Evolutionary conservation across 2,888 invertebrate genomes (phyloP), one percentile per base, ranked within the genome.

Genomic region (Diarsia rubi): DNA sequence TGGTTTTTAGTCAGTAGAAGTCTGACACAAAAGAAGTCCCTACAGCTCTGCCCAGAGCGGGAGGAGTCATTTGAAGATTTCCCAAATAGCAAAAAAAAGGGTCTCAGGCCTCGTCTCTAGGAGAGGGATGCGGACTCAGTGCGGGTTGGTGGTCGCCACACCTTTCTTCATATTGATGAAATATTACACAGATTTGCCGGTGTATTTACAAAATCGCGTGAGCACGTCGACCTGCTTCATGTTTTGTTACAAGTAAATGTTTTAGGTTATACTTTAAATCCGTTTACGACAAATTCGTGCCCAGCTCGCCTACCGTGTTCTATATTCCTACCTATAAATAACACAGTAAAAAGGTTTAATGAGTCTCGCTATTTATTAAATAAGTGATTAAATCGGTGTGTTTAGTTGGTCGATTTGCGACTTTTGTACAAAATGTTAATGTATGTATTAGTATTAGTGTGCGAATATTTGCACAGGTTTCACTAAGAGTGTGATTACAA

Each of bases 351-450:
- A n/a, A 60, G 37, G 16, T 47, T 19, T 11, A 45, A 66, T 63
- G 82, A 81, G 81, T 81, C 82, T 82, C 82, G 73, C 12, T 81
- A 69, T 70, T 70, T 64, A 57, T 68, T 69, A 52, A 54, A 63
- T 42, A 76, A 49, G 31, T 68, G 31, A 71, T 8, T 3, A 45
- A 44, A 52, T 70, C 37, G 44, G 52, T 73, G 65, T 80, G 69
- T 60, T 73, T 72, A 82, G 19, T 57, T 47, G 14, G 49, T 69
- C 52, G 54, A 59, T 16, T 71, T 67, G 27, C 0, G 45, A 57
- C 31, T 78, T 69, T 21, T 78, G 74, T 81, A 78, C 66, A 82
- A 66, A 80, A 47, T 49, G 42, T 67, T 82, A 42, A 62, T 62
- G n/a, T 67, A 44, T 78, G 62, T 76, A 64, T 70, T 66, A 49